Evolutionary conservation across 2,113 vertebrate genomes (phyloP).

Genomic region (Diglossa brunneiventris): DNA sequence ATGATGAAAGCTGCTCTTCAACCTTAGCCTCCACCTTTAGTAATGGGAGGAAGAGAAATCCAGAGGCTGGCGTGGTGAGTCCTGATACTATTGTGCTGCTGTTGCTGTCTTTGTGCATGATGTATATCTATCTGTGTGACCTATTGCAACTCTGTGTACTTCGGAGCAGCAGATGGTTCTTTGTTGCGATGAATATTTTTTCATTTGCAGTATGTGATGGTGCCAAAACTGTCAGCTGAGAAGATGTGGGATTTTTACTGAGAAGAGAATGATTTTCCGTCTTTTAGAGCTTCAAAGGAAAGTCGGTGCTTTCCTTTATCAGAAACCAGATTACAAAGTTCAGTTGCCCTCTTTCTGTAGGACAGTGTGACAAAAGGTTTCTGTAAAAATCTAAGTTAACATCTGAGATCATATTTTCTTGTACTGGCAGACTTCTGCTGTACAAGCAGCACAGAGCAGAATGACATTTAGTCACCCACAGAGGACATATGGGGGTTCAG

Average conservation of each 20-base stretch:
- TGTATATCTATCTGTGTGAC: neutral
- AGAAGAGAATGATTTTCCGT: neutral
- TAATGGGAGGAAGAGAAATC: constrained; percentile 96
- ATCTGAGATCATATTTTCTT: neutral
- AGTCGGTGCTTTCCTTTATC: neutral
- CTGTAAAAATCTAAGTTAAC: neutral
- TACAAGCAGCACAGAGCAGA: neutral
- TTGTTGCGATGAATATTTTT: neutral
- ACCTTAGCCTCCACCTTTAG: constrained; percentile 97
- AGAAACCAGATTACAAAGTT: neutral
- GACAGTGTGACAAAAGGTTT: neutral
- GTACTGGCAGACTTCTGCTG: neutral
- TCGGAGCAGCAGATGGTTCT: neutral
- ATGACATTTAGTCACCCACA: neutral
- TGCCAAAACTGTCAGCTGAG: neutral
- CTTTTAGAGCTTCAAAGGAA: neutral
- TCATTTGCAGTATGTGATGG: neutral
- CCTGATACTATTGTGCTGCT: neutral
- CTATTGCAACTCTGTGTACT: neutral
- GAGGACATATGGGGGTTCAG: neutral
- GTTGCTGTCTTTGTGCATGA: neutral
- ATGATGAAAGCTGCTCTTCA: constrained; percentile 98
- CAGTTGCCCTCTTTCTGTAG: neutral
- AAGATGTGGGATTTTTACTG: neutral
- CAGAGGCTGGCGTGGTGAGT: constrained; percentile 95